phyloP scores from a whole-genome alignment of 2,797 vertebrate genomes.

The Paramormyrops hopkinsi region DNA sequence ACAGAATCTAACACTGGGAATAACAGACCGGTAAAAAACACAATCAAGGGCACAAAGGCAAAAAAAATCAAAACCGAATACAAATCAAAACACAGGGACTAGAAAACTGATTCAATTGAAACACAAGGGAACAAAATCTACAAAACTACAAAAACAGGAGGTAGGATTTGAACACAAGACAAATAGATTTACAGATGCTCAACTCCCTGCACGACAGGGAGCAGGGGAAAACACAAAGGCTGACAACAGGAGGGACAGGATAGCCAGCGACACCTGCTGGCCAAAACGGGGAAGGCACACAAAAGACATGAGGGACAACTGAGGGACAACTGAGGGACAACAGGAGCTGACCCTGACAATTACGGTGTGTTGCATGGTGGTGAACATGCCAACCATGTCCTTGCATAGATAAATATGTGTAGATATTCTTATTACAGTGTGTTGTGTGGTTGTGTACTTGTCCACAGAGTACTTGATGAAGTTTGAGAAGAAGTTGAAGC shows the following conservation, averaged over 20 bases:
- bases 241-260: background rate
- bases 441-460: background rate
- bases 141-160: no score
- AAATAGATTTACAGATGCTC: background rate
- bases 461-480: slow-evolving; percentile 67
- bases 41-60: no score
- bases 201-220: background rate
- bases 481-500: slow-evolving; percentile 46
- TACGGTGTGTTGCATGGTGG: background rate
- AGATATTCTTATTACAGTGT: background rate
- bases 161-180: background rate
- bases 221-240: background rate
- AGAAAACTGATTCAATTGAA: no score
- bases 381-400: background rate
- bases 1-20: no score
- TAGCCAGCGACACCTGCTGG: background rate
- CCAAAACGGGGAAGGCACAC: background rate
- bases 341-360: background rate
- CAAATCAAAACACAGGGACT: no score
- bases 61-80: no score
- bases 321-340: no score
- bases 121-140: no score
- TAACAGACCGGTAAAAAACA: no score
- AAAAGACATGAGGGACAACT: background rate
- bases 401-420: background rate